Percentiles rank a stretch among this genome's conserved stretches.
Conservation (phyloP, 2,113 vertebrate genomes). For the Brachyhypopomus occidentalis region DNA sequence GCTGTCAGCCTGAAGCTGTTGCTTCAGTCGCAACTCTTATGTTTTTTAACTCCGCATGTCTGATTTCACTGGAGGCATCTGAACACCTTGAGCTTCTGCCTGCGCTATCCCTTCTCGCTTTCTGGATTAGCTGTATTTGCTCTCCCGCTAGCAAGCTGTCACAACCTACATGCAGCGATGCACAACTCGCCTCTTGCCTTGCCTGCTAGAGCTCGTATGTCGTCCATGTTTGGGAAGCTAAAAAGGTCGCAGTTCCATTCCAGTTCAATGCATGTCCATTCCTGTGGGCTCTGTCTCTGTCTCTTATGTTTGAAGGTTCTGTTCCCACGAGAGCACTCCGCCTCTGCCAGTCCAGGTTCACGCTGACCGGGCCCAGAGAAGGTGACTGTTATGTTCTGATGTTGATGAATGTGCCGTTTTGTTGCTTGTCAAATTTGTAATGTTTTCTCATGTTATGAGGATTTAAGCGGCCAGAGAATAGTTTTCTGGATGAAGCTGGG, state of each 20-base stretch:
- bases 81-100: neutral
- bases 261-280: neutral
- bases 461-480: no score
- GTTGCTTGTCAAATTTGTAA: no score
- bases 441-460: no score
- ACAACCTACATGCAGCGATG: neutral
- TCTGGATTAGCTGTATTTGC: neutral
- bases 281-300: constrained; percentile 21
- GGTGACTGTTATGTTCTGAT: constrained; percentile 52
- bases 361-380: constrained; percentile 51
- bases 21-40: neutral
- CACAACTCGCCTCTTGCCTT: neutral
- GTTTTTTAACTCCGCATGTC: neutral
- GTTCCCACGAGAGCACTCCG: constrained; percentile 33
- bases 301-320: constrained; percentile 56
- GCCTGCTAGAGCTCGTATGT: constrained; percentile 23
- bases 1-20: neutral
- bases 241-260: neutral
- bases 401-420: neutral
- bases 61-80: neutral
- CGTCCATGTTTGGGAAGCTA: neutral
- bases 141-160: neutral
- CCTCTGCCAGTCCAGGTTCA: constrained; percentile 32
- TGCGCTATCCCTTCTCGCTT: neutral
- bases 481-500: neutral